Base-by-base conservation (phyloP, 2,888 invertebrate species). In the Clivina fossor region DNA sequence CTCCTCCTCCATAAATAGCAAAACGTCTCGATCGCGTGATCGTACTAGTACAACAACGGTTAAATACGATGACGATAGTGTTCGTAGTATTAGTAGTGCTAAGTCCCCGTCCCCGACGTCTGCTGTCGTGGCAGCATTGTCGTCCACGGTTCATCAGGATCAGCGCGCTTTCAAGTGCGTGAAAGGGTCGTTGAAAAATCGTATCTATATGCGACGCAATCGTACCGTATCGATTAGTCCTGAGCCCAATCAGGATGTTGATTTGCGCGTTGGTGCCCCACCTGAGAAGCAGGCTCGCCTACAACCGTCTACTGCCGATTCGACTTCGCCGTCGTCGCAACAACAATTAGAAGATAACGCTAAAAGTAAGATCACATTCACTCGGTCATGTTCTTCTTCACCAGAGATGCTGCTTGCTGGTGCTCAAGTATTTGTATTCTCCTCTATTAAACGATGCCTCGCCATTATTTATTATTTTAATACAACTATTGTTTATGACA, bases 171-270 rank as follows among this genome's bases (percentile, higher is more conserved):
- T 82, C 71, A 82, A 81, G 69, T 81, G 80, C 65, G 72, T 80
- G 32, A 80, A 79, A 66, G 77, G 76, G 61, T 78, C 77, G 63
- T 74, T 77, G 68, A 80, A 80, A 72, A 80, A 80, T 65, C 77
- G 84, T 51, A 81, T 81, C 69, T 86, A 86, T 75, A 78, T 84
- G 69, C 76, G 85, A 54, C 77, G 85, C 54, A 84, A 85, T 70
- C 76, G 80, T 61, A 80, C 81, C 60, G 77, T 76, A 62, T 81
- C 80, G 19, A 76, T 78, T 65, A 84, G 81, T 70, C 70, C 61
- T 8, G 60, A 53, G 5, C 50, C 54, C 5, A 66, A 64, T 49
- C 60, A 60, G 20, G 76, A 76, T 63, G 71, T 74, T 35, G 76
- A 76, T 64, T 65, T 76, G 13, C 66, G 76, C 32, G 48, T 70